Conservation (phyloP, 2,113 vertebrate species). For the Lates calcarifer region DNA sequence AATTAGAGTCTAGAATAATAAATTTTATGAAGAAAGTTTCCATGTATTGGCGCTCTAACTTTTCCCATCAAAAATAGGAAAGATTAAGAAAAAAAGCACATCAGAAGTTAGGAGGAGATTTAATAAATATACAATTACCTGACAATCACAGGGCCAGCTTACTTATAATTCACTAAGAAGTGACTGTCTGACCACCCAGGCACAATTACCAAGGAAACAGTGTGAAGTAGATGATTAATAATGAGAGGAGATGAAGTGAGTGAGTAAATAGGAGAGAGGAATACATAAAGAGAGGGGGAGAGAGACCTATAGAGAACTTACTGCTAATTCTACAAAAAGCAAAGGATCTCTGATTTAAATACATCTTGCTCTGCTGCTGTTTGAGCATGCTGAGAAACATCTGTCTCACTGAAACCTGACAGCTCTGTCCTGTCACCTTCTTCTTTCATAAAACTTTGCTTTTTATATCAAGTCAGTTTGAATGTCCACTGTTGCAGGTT, state of each 20-base stretch:
- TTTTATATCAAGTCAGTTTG: slow-evolving; percentile 26
- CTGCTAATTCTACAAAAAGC: slow-evolving; percentile 35
- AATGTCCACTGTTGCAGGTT: slow-evolving; percentile 26
- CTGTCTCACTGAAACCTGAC: slow-evolving; percentile 38
- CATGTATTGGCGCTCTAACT: not conserved
- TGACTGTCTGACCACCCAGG: slow-evolving; percentile 38
- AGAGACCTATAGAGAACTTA: not conserved
- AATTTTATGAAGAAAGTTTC: not conserved
- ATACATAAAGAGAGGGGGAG: not conserved
- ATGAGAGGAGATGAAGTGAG: slow-evolving; percentile 16
- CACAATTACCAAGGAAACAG: slow-evolving; percentile 53
- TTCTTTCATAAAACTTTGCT: slow-evolving; percentile 20
- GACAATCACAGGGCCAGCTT: slow-evolving; percentile 31
- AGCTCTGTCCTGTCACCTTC: slow-evolving; percentile 5
- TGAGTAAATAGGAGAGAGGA: not conserved
- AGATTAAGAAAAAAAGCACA: not conserved
- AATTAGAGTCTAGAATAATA: not conserved
- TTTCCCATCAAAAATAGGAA: not conserved
- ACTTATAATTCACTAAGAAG: slow-evolving; percentile 42
- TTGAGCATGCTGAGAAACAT: slow-evolving; percentile 60
- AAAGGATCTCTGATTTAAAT: slow-evolving; percentile 38
- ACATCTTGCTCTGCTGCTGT: slow-evolving; percentile 13
- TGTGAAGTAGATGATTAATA: slow-evolving; percentile 48
- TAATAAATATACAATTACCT: slow-evolving; percentile 29
- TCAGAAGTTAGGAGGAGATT: slow-evolving; percentile 2